phyloP scores from a whole-genome alignment of 2,113 vertebrate genomes.

The Dasypus novemcinctus region DNA sequence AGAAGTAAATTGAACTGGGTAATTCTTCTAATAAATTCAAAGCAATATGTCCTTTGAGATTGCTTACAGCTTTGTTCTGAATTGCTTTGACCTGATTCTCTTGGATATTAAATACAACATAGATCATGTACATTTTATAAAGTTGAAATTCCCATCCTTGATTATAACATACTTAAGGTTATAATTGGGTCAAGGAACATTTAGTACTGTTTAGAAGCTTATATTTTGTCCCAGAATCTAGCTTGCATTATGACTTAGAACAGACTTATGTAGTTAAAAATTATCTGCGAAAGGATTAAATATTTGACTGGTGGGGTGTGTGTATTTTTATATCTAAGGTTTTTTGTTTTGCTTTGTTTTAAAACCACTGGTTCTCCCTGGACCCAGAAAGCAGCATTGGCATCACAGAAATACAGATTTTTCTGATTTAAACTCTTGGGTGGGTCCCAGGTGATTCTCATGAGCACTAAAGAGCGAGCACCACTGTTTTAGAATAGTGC shows the following conservation, averaged over 20 bases:
- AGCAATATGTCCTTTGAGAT: conserved; percentile 18
- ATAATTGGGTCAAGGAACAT: conserved; percentile 37
- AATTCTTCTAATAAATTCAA: conserved; percentile 44
- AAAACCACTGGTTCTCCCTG: background rate
- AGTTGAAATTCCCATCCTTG: conserved; percentile 25
- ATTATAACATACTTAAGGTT: background rate
- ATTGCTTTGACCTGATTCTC: conserved; percentile 3
- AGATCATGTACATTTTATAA: conserved; percentile 4
- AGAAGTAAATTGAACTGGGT: conserved; percentile 51
- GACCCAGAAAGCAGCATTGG: background rate
- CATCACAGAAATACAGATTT: background rate
- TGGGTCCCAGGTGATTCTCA: background rate
- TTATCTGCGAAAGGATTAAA: background rate
- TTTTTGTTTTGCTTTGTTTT: background rate
- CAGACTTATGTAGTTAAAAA: conserved; percentile 16
- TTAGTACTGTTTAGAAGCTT: conserved; percentile 52
- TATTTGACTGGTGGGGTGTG: background rate
- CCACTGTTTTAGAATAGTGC: background rate
- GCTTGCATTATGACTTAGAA: background rate
- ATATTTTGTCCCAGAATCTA: conserved; percentile 31
- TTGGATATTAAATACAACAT: conserved; percentile 9
- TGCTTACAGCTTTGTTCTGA: conserved; percentile 2
- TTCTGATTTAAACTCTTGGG: background rate
- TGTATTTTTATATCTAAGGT: background rate
- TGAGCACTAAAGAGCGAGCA: background rate